A percentile compares a stretch with the other conserved stretches of the same genome.
These are phyloP conservation scores for Heliconius hortense DNA, from an alignment of 2,888 invertebrate species.

Conservation along the genomic window DNA sequence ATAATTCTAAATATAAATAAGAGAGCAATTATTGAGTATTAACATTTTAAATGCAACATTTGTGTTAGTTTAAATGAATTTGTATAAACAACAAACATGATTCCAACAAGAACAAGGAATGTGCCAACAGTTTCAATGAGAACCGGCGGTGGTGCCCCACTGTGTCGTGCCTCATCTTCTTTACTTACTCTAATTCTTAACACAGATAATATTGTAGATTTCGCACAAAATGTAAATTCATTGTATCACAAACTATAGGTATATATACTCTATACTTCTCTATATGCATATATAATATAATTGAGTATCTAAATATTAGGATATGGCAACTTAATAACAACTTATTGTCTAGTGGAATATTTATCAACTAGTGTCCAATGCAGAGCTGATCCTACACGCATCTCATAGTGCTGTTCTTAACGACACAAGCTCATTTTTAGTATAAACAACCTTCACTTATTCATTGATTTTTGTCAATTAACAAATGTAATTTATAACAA, in stretches of 20 bases:
- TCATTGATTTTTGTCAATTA: background rate
- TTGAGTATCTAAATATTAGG: conserved; percentile 79
- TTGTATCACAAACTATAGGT: conserved; percentile 80
- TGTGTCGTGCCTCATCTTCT: conserved; percentile 21
- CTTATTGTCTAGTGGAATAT: conserved; percentile 81
- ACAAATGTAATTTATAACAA: background rate
- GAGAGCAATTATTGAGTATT: conserved; percentile 41
- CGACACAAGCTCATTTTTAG: conserved; percentile 22
- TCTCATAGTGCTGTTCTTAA: conserved; percentile 2
- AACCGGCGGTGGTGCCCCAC: conserved; percentile 27
- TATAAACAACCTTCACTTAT: conserved; percentile 22
- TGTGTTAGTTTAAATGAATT: background rate
- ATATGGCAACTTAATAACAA: conserved; percentile 80
- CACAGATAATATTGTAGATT: conserved; percentile 63
- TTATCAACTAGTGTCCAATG: conserved; percentile 41
- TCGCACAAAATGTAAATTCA: conserved; percentile 78
- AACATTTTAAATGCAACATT: conserved; percentile 33
- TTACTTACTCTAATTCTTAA: conserved; percentile 46
- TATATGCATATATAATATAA: conserved; percentile 70
- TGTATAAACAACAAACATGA: background rate
- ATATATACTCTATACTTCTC: conserved; percentile 70
- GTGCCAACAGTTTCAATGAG: conserved; percentile 20
- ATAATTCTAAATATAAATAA: conserved; percentile 9
- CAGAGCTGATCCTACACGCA: conserved; percentile 19
- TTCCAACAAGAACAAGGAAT: conserved; percentile 26